Evolutionary conservation across 2,113 vertebrate genomes (phyloP), one percentile per base, ranked within the genome.

Genomic region (Pygoscelis adeliae): DNA sequence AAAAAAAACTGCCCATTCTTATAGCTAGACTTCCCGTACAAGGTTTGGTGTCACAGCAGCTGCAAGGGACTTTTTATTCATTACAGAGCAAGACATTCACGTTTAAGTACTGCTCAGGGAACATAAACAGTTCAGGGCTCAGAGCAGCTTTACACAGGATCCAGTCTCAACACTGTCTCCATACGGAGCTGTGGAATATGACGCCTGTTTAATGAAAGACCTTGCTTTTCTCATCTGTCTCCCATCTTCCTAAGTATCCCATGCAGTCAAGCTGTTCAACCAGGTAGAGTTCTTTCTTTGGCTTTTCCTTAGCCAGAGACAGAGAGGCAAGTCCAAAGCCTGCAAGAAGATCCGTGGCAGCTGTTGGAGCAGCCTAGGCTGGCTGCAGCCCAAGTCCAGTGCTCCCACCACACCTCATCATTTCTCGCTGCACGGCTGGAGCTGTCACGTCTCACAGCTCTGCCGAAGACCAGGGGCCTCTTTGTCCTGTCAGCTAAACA

Each of bases 361-460:
- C 55, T 77, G 49, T 11, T 77, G 63, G 53, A 62, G 26, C 59
- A 88, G 66, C 40, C 36, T 8, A 40, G 26, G 20, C 83, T 91
- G 71, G 44, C 62, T 90, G 46, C 23, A 86, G 49, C 27, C 72
- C 2, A 0, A 66, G 38, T 17, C 36, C 83, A 80, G 55, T n/a
- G 63, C 6, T 86, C 59, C 62, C 67, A 88, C 52, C 38, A 29
- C 8, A 22, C 63, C 21, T 42, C 3, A 0, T 26, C 32, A 46
- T 50, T 77, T 29, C 76, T 59, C 6, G 6, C 50, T 34, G 27
- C 71, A 30, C 0, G 0, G 66, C 20, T 30, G 29, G n/a, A 80
- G 36, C 74, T 11, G 46, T 62, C 62, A 56, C 0, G 0, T 20
- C 32, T 46, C 52, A 53, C 40, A 72, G 77, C 56, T 67, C 61